phyloP scores from a whole-genome alignment of 2,113 vertebrate genomes.

The Ia io region DNA sequence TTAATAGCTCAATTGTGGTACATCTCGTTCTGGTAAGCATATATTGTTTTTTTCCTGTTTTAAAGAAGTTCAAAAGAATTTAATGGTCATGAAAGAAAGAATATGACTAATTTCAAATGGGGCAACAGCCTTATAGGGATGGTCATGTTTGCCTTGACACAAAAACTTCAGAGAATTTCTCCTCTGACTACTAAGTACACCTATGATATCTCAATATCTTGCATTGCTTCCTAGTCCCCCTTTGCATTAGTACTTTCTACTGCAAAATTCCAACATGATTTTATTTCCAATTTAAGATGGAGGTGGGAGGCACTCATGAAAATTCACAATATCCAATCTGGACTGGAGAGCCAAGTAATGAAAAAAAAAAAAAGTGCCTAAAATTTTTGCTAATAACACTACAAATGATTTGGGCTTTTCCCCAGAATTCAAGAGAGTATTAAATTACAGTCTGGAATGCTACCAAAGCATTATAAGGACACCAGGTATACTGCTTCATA shows the following conservation, averaged over 20 bases:
- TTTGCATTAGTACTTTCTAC: neutral
- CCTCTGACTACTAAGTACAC: neutral
- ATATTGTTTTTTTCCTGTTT: conserved; percentile 70
- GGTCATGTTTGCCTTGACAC: neutral
- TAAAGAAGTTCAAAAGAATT: conserved; percentile 69
- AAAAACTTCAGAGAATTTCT: neutral
- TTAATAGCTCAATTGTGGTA: conserved; percentile 64
- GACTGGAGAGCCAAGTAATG: neutral
- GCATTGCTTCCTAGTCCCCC: neutral
- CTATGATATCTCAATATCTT: neutral
- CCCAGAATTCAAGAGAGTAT: neutral
- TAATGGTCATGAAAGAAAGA: conserved; percentile 55
- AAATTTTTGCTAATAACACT: neutral
- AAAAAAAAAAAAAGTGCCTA: neutral
- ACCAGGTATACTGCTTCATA: neutral
- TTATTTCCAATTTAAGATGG: neutral
- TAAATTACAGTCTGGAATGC: neutral
- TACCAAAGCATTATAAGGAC: neutral
- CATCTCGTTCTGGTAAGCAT: conserved; percentile 56
- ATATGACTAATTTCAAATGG: conserved; percentile 2
- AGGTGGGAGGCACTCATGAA: neutral
- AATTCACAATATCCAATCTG: neutral
- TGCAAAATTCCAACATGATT: neutral
- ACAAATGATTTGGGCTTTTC: neutral
- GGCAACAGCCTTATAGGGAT: neutral